Evolutionary conservation across 2,797 vertebrate genomes (phyloP).

Genomic region (Fistularia tabacaria): DNA sequence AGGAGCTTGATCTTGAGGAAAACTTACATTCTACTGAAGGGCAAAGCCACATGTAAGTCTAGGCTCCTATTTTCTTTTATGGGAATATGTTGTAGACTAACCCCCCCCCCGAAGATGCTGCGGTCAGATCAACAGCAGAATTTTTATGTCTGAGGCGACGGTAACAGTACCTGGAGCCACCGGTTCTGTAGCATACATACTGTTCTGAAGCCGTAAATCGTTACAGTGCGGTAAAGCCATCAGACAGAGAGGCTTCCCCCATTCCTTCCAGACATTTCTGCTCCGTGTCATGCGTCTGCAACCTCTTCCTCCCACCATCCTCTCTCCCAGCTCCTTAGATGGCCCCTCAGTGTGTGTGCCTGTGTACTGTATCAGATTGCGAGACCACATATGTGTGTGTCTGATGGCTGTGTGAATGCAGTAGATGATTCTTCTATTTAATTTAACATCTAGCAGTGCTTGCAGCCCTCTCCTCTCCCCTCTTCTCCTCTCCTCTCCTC

Average conservation of each 20-base stretch:
- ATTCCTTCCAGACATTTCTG: conserved; percentile 60
- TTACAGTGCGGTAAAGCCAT: conserved; percentile 18
- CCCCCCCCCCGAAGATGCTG: too few species aligned
- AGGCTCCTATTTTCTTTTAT: neutral
- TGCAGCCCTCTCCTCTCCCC: neutral
- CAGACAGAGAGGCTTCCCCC: conserved; percentile 50
- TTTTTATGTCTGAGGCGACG: neutral
- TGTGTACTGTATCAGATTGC: conserved; percentile 3
- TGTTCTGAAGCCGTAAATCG: conserved; percentile 39
- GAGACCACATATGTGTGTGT: conserved; percentile 3
- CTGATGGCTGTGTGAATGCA: conserved; percentile 22
- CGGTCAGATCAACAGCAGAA: neutral
- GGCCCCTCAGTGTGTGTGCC: conserved; percentile 43
- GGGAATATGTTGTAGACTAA: too few species aligned
- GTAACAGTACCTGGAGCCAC: conserved; percentile 8
- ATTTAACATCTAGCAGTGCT: conserved; percentile 39
- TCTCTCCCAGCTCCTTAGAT: conserved; percentile 61
- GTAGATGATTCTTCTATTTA: conserved; percentile 44
- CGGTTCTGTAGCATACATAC: conserved; percentile 28
- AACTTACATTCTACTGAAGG: conserved; percentile 69
- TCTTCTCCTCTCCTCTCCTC: conserved; percentile 9
- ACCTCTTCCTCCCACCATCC: conserved; percentile 55
- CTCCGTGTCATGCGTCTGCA: conserved; percentile 64
- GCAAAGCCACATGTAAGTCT: conserved; percentile 75
- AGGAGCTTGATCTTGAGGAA: conserved; percentile 71